Base-by-base conservation (phyloP, 2,888 invertebrate genomes). In the Glaucopsyche alexis region DNA sequence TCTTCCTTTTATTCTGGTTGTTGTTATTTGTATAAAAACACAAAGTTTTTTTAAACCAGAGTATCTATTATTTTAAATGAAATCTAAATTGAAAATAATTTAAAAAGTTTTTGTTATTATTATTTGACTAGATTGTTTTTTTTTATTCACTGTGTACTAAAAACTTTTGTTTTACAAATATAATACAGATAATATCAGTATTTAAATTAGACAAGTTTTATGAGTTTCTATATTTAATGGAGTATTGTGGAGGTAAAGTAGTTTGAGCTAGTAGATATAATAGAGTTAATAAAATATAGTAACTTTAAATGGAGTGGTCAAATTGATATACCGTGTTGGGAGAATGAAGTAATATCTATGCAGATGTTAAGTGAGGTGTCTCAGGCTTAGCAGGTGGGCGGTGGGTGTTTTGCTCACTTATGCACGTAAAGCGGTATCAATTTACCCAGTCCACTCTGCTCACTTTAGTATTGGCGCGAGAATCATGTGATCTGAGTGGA, bases 301-400 rank as follows among this genome's bases (percentile, higher is more conserved):
- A 29, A 60, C 29, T 60, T 60, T 60, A 60, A 29, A 60, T 60
- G 13, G 60, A 9, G 52, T 52, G 16, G 52, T 2, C 29, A 60
- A 29, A 19, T 60, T 60, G 60, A 60, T 60, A 60, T 13, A 8
- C 11, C 60, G 29, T 60, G 52, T 16, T 55, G 52, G 52, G 52
- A 55, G 52, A n/a, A 55, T 55, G 29, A 60, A 38, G 60, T 60
- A 55, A 55, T 55, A 60, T 60, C 29, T 60, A 60, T 60, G 60
- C 60, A 60, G 29, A 60, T 60, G 29, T 60, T 60, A 29, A 60
- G 60, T 38, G 29, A 60, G 60, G 60, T 38, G 60, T 29, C 60
- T 60, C 29, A 29, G 55, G 19, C 19, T 14, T 11, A 38, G 60
- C 60, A 60, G 60, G 14, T 60, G 55, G 55, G 29, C 13, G 60